phyloP scores from a whole-genome alignment of 2,797 vertebrate species.

The Austrolebias charrua region DNA sequence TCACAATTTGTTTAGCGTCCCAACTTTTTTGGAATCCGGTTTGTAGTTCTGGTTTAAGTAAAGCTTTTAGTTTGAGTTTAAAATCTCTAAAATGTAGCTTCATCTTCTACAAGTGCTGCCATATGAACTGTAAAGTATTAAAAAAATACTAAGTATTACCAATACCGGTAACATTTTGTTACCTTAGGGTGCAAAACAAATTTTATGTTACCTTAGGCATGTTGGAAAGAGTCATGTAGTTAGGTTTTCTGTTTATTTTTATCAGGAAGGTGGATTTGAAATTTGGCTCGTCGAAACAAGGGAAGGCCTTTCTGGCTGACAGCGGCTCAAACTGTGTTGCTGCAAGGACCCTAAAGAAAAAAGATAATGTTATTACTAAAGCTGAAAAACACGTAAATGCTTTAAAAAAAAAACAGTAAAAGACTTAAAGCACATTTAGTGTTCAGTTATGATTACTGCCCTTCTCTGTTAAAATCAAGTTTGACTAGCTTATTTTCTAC shows the following conservation, averaged over 20 bases:
- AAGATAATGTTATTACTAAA: conserved; percentile 1
- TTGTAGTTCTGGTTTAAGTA: too few species aligned
- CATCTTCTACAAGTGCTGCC: neutral
- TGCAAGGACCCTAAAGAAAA: conserved; percentile 84
- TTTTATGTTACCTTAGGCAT: conserved; percentile 88
- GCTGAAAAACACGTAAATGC: neutral
- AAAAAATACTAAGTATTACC: neutral
- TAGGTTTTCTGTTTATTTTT: conserved; percentile 84
- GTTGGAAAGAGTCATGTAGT: conserved; percentile 88
- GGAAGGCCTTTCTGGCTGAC: conserved; percentile 91
- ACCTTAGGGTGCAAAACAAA: neutral
- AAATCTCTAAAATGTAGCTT: too few species aligned
- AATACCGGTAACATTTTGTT: neutral
- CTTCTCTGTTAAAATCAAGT: conserved; percentile 3
- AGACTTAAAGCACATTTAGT: neutral
- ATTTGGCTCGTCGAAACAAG: conserved; percentile 95
- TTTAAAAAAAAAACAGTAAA: conserved; percentile 11
- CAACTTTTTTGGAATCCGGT: too few species aligned
- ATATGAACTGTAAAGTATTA: neutral
- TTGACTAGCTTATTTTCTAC: neutral
- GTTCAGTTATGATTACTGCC: conserved; percentile 6
- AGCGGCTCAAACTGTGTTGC: conserved; percentile 97
- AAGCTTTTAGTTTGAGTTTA: too few species aligned
- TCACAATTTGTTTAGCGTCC: too few species aligned
- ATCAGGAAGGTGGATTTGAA: conserved; percentile 93